Conservation (phyloP, 2,888 invertebrate genomes). For the Shargacucullia verbasci region DNA sequence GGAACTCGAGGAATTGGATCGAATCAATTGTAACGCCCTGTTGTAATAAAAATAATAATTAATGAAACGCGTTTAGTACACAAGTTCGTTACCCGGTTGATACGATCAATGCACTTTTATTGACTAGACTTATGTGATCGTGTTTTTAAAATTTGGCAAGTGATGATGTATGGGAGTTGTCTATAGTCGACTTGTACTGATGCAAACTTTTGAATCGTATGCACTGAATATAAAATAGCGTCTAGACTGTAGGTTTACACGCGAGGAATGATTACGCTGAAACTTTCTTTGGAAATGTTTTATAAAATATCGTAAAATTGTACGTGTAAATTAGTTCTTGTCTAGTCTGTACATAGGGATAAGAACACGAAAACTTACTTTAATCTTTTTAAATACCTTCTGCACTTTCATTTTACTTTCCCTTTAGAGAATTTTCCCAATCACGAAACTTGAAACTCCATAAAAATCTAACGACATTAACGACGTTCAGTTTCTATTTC, state of each 20-base stretch:
- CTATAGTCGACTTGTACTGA: constrained; percentile 7
- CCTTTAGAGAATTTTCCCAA: too few relatives aligned
- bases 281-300: constrained; percentile 17
- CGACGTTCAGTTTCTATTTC: constrained; percentile 45
- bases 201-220: constrained; percentile 31
- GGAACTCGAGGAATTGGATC: constrained; percentile 66
- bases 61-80: constrained; percentile 53
- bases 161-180: neutral
- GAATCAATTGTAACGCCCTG: constrained; percentile 66
- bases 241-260: constrained; percentile 48
- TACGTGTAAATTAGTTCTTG: too few relatives aligned
- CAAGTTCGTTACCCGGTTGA: constrained; percentile 58
- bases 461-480: constrained; percentile 32
- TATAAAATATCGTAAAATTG: too few relatives aligned
- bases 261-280: constrained; percentile 29
- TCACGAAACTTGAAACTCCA: too few relatives aligned
- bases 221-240: constrained; percentile 47
- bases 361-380: too few relatives aligned
- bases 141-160: constrained; percentile 4
- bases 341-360: too few relatives aligned
- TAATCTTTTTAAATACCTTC: too few relatives aligned
- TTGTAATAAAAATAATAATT: constrained; percentile 60
- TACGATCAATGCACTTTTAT: constrained; percentile 56
- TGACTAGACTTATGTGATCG: constrained; percentile 5
- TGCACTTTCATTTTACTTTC: too few relatives aligned